Evolutionary conservation across 2,888 invertebrate species (phyloP).

Genomic region (Himalopsyche anomala): DNA sequence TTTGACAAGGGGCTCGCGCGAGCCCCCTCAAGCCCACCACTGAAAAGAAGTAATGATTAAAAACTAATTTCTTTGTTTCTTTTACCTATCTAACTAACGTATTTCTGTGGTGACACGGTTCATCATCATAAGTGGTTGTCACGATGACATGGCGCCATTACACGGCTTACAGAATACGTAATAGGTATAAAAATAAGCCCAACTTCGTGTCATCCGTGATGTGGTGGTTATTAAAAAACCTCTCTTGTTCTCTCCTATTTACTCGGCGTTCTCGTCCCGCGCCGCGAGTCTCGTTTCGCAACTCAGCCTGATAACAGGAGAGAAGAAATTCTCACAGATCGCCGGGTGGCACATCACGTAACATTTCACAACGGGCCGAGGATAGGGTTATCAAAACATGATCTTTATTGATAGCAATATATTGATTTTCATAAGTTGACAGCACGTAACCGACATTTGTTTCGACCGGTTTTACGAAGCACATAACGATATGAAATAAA

Average conservation of each 20-base stretch:
- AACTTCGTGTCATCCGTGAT: conserved; percentile 16
- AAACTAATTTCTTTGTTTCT: too few relatives aligned
- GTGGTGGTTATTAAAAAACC: conserved; percentile 30
- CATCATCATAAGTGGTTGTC: conserved; percentile 30
- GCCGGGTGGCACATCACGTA: conserved; percentile 13
- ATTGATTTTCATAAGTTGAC: too few relatives aligned
- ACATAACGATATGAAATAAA: too few relatives aligned
- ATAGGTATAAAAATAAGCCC: conserved; percentile 15
- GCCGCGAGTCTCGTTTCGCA: conserved; percentile 16
- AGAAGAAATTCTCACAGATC: conserved; percentile 26
- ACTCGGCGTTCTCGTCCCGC: not conserved
- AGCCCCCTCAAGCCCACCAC: too few relatives aligned
- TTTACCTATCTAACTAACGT: too few relatives aligned
- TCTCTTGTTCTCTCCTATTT: conserved; percentile 25
- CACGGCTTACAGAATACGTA: conserved; percentile 3
- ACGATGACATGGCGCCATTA: conserved; percentile 25
- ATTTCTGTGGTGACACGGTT: not conserved
- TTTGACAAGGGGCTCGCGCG: too few relatives aligned
- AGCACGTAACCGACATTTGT: too few relatives aligned
- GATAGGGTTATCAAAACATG: not conserved
- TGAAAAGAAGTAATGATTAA: too few relatives aligned
- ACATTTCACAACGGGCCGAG: conserved; percentile 14
- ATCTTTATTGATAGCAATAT: too few relatives aligned
- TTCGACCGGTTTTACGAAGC: too few relatives aligned
- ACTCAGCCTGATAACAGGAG: conserved; percentile 18